Conservation (phyloP, 2,797 vertebrate genomes). For the Chloroceryle amazona region DNA sequence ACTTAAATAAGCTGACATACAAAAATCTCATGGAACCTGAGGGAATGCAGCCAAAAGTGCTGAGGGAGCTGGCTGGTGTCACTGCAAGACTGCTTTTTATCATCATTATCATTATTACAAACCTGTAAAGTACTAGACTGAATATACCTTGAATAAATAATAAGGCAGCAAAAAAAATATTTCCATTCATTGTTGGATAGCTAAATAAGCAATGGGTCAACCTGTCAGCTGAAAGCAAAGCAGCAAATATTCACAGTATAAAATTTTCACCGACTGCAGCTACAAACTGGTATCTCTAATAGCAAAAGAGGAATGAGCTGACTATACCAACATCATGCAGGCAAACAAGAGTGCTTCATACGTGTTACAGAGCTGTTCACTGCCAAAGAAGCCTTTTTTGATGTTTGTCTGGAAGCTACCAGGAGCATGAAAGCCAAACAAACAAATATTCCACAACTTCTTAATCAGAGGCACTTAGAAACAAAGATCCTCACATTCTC, state of each 20-base stretch:
- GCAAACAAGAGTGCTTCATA: neutral
- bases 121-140: neutral
- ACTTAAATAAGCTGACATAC: neutral
- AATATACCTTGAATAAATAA: neutral
- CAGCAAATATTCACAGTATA: neutral
- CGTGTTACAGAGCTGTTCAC: neutral
- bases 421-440: neutral
- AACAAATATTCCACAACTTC: rapidly evolving
- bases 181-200: neutral
- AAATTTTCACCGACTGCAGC: neutral
- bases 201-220: neutral
- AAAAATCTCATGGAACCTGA: neutral
- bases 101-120: neutral
- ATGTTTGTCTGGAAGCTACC: neutral
- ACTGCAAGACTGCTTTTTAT: neutral
- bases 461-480: neutral
- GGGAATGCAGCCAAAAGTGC: neutral
- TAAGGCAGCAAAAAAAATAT: neutral
- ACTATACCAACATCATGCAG: neutral
- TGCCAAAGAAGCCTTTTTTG: neutral
- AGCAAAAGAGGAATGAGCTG: neutral
- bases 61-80: neutral
- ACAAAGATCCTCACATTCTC: neutral
- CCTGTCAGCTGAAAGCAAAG: neutral
- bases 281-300: neutral